These are phyloP conservation scores for Anthophora plumipes DNA, from an alignment of 2,888 invertebrate species.

Conservation along the genomic window DNA sequence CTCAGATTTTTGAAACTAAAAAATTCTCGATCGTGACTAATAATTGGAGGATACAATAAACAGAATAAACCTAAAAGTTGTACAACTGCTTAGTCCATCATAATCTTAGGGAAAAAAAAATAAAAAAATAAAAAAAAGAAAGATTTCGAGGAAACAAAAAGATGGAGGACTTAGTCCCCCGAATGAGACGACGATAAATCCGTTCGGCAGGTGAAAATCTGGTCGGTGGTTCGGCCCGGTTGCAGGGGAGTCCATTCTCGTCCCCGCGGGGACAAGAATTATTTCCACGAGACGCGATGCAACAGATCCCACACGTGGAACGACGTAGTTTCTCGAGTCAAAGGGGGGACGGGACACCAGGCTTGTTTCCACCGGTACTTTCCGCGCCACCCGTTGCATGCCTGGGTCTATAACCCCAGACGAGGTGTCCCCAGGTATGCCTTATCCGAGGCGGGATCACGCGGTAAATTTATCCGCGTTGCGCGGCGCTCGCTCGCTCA, in stretches of 20 bases:
- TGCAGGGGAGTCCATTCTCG: constrained; percentile 35
- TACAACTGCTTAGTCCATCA: too few relatives aligned
- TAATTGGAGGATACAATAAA: too few relatives aligned
- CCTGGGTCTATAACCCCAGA: constrained; percentile 81
- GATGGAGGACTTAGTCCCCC: background rate
- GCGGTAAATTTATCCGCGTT: constrained; percentile 82
- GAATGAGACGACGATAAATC: constrained; percentile 60
- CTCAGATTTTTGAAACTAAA: too few relatives aligned
- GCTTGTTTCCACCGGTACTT: constrained; percentile 51
- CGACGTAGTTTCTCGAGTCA: constrained; percentile 41
- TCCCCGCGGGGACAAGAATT: constrained; percentile 55
- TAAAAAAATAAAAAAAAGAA: constrained; percentile 12
- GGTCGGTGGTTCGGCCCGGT: constrained; percentile 40
- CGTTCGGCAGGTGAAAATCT: constrained; percentile 71
- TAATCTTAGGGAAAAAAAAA: too few relatives aligned
- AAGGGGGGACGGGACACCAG: constrained; percentile 28
- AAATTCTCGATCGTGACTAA: too few relatives aligned
- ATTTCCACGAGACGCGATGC: constrained; percentile 59
- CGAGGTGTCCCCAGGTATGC: constrained; percentile 84
- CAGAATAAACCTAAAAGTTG: too few relatives aligned
- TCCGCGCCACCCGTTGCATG: constrained; percentile 77
- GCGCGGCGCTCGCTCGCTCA: constrained; percentile 63
- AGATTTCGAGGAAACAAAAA: constrained; percentile 2
- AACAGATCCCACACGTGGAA: constrained; percentile 63
- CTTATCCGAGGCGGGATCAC: constrained; percentile 80